Evolutionary conservation across 1,140 invertebrate genomes (phyloP), one percentile per base, ranked within the genome.

Genomic region (Saccostrea glomerata): DNA sequence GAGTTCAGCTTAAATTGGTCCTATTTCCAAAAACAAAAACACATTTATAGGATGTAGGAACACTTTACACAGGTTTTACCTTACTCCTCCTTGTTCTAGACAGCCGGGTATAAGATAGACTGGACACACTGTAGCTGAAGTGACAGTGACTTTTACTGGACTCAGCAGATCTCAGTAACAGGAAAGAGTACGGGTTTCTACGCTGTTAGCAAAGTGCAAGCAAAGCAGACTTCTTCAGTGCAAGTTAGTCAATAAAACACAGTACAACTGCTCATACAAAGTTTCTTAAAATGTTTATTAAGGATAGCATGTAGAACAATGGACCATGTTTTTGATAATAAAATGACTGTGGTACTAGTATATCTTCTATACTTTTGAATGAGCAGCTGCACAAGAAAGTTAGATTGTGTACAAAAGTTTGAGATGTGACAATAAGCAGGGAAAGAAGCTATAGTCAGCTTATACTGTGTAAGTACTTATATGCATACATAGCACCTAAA

Each of bases 21-120:
- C 47, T 47, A 5, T 6, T 47, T 7, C 47, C 47, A 47, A 47
- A 47, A 47, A 47, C 2, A 30, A 9, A 7, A 9, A 47, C 47
- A 47, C 47, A 47, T 47, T 47, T 47, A 47, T 47, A 1, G 47
- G 47, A 6, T 36, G 2, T 1, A 47, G 9, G 5, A 47, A 7
- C 47, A 47, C 5, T 47, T 47, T 7, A 47, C 5, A 66, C 7
- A 66, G 40, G 15, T 82, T 17, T 17, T 82, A 82, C 77, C 77
- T 82, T 82, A 25, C 77, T 12, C 40, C 11, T 36, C 77, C 23
- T 47, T 47, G 47, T 47, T 47, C 47, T 30, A 12, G 85, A 82
- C 40, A 84, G 47, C 83, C 88, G 66, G 55, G 47, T 40, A n/a
- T 70, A 84, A 1, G 77, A 86, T 3, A 89, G 47, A 82, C 63